Conservation (phyloP, 92 coral and sea anemone genomes). For the Epizoanthus illoricatus region DNA sequence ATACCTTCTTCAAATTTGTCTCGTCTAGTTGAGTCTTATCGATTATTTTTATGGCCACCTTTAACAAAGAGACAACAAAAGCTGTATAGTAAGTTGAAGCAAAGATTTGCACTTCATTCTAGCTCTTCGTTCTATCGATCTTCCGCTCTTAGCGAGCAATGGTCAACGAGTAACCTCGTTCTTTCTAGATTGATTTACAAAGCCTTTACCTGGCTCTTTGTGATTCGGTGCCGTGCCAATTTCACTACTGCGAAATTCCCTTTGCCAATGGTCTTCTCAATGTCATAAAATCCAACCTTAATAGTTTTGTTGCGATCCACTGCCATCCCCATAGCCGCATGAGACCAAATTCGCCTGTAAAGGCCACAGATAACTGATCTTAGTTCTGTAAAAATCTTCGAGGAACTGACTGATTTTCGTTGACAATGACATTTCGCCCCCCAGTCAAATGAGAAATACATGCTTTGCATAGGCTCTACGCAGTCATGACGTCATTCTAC, state of each 20-base stretch:
- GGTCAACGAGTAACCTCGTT: neutral
- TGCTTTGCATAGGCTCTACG: conserved; percentile 85
- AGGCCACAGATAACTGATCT: conserved; percentile 56
- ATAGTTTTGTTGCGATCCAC: conserved; percentile 86
- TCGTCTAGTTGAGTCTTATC: conserved; percentile 99
- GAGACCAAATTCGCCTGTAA: conserved; percentile 61
- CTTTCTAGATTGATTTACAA: neutral
- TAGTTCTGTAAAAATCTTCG: conserved; percentile 53
- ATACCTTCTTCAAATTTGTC: conserved; percentile 91
- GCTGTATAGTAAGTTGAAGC: neutral
- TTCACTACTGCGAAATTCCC: conserved; percentile 99
- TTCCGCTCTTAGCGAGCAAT: neutral
- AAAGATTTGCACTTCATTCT: neutral
- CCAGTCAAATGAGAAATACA: conserved; percentile 70
- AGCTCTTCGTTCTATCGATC: neutral
- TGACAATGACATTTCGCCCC: conserved; percentile 84
- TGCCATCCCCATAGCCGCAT: conserved; percentile 95
- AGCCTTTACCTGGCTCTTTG: conserved; percentile 90
- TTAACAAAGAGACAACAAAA: conserved; percentile 32
- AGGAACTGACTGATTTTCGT: conserved; percentile 64
- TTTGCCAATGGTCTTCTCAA: conserved; percentile 98
- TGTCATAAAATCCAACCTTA: conserved; percentile 96
- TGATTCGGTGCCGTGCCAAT: conserved; percentile 93
- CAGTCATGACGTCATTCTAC: conserved; percentile 89
- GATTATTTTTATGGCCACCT: conserved; percentile 99